Evolutionary conservation across 1,140 invertebrate genomes (phyloP).

Genomic region (Musca domestica): DNA sequence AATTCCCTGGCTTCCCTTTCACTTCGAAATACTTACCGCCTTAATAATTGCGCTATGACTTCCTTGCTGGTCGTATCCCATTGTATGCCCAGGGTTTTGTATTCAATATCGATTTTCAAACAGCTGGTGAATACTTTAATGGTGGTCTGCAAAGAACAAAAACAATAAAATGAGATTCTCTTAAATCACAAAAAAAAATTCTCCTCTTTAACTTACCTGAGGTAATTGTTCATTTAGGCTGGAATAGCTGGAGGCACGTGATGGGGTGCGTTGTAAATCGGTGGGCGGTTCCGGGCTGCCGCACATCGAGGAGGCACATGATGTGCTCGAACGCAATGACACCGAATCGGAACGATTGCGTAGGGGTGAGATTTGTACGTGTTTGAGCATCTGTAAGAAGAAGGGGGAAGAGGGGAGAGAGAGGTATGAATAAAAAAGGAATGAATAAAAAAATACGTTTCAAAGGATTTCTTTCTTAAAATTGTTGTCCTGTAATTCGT

Average conservation of each 20-base stretch:
- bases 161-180: not conserved
- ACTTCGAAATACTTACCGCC: conserved; percentile 64
- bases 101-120: conserved; percentile 86
- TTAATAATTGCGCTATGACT: conserved; percentile 78
- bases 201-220: conserved; percentile 50
- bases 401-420: no score
- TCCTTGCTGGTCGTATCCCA: conserved; percentile 82
- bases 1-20: no score
- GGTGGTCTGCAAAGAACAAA: conserved; percentile 69
- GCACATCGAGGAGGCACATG: conserved; percentile 56
- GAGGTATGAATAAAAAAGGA: conserved; percentile 7
- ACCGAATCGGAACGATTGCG: conserved; percentile 77
- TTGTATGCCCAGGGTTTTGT: conserved; percentile 85
- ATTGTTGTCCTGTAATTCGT: not conserved
- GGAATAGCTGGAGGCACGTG: conserved; percentile 62
- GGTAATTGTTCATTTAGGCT: conserved; percentile 59
- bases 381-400: conserved; percentile 74
- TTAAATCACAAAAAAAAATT: not conserved
- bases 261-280: conserved; percentile 52
- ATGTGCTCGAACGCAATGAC: conserved; percentile 72
- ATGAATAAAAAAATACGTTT: not conserved
- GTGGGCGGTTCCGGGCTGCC: conserved; percentile 60
- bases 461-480: not conserved
- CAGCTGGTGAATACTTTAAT: conserved; percentile 88
- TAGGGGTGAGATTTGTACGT: conserved; percentile 82